Conservation (phyloP, 2,888 invertebrate species). For the Polydrusus pterygomalis region DNA sequence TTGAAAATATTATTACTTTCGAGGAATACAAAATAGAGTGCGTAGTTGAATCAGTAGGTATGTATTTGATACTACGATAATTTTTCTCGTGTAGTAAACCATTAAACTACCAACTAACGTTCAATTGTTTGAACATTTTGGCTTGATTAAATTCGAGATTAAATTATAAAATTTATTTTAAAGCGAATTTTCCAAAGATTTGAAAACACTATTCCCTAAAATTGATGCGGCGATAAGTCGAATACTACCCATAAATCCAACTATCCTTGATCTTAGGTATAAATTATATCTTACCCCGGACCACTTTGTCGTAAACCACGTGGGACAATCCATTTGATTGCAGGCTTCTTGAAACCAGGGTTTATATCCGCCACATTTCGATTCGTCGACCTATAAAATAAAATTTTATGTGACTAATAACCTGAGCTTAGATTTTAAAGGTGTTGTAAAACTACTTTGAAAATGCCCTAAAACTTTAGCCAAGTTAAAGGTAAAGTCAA, state of each 20-base stretch:
- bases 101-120: background rate
- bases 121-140: background rate
- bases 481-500: no score
- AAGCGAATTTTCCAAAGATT: background rate
- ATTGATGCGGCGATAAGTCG: constrained; percentile 23
- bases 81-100: no score
- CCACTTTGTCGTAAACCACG: constrained; percentile 92
- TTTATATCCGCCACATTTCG: constrained; percentile 85
- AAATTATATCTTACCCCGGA: constrained; percentile 84
- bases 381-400: constrained; percentile 80
- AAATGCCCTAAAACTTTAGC: background rate
- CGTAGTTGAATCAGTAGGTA: no score
- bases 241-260: constrained; percentile 6
- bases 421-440: constrained; percentile 19
- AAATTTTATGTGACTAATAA: constrained; percentile 48
- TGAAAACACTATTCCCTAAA: background rate
- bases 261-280: constrained; percentile 24
- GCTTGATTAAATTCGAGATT: background rate
- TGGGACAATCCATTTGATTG: constrained; percentile 89
- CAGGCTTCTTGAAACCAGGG: constrained; percentile 89
- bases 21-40: no score
- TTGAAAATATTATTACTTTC: no score
- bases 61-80: no score
- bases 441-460: constrained; percentile 12
- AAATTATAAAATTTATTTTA: constrained; percentile 2